Conservation (phyloP, 2,797 vertebrate genomes). For the Peromyscus aztecus region DNA sequence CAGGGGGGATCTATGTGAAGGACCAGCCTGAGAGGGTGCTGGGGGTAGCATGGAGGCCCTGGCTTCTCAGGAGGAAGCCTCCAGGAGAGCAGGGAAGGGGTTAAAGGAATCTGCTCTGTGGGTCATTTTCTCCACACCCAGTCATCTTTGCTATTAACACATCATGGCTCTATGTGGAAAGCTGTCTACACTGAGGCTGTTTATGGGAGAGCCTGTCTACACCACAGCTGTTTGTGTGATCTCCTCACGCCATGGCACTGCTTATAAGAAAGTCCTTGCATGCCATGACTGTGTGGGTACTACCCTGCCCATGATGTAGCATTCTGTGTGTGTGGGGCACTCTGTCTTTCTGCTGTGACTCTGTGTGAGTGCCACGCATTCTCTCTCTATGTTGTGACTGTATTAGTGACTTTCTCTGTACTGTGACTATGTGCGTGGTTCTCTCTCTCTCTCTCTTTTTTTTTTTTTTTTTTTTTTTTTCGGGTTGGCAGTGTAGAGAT, state of each 20-base stretch:
- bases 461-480: too few species aligned
- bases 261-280: not conserved
- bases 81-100: not conserved
- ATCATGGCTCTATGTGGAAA: not conserved
- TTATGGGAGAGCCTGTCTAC: not conserved
- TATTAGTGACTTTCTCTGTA: not conserved
- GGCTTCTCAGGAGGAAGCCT: not conserved
- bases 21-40: not conserved
- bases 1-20: not conserved
- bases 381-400: not conserved
- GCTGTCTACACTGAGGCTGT: not conserved
- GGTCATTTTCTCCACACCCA: not conserved
- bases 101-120: not conserved
- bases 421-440: not conserved
- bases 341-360: not conserved
- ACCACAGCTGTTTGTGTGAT: too few species aligned
- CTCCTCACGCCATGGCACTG: not conserved
- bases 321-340: not conserved
- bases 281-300: not conserved
- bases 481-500: not conserved
- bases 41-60: not conserved
- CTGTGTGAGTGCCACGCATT: not conserved
- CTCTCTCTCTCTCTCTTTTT: not conserved
- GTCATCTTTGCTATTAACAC: not conserved
- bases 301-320: not conserved